These are phyloP conservation scores for Euglossa dilemma DNA, from an alignment of 1,140 invertebrate species.

Conservation along the genomic window DNA sequence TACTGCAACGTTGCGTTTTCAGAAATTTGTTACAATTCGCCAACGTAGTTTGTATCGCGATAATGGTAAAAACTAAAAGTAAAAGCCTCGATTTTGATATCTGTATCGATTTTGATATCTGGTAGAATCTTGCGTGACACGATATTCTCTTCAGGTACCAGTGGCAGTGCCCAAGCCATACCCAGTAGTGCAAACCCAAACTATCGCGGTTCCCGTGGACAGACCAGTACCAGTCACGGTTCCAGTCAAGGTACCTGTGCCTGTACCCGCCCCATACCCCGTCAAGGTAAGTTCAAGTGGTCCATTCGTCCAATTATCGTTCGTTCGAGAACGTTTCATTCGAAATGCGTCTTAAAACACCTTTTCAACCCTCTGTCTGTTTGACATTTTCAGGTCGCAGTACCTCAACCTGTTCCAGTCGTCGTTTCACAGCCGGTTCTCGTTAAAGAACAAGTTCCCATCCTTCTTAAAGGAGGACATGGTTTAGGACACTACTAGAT, in stretches of 20 bases:
- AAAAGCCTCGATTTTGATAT: neutral
- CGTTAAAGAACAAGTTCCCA: slow-evolving; percentile 73
- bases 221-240: slow-evolving; percentile 76
- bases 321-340: neutral
- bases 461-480: slow-evolving; percentile 64
- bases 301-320: neutral
- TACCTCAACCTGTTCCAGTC: slow-evolving; percentile 73
- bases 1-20: neutral
- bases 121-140: slow-evolving; percentile 18
- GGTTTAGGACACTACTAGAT: slow-evolving; percentile 66
- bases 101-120: no score
- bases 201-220: slow-evolving; percentile 78
- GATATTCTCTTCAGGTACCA: slow-evolving; percentile 73
- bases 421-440: slow-evolving; percentile 72
- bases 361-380: no score
- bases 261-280: slow-evolving; percentile 77
- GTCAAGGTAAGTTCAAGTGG: slow-evolving; percentile 73
- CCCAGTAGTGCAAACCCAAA: slow-evolving; percentile 78
- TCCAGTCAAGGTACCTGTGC: slow-evolving; percentile 77
- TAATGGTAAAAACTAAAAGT: no score
- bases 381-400: slow-evolving; percentile 67
- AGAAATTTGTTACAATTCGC: neutral
- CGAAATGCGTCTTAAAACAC: no score
- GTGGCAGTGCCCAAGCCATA: slow-evolving; percentile 78
- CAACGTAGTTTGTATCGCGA: no score